These are phyloP conservation scores for Brachyhypopomus gauderio DNA, from an alignment of 2,113 vertebrate genomes.

Conservation along the genomic window DNA sequence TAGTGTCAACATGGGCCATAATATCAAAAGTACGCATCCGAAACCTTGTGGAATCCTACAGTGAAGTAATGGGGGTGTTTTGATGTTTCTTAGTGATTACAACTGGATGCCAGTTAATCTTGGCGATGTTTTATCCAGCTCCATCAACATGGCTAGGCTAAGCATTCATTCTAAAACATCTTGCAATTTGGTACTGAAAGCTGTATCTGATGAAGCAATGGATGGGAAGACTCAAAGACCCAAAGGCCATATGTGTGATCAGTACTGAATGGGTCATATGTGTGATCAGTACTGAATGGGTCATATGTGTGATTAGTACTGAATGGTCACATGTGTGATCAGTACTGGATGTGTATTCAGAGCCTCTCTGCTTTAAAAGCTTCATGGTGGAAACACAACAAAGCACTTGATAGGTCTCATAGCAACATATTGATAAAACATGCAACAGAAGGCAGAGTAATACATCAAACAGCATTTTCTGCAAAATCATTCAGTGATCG, in stretches of 20 bases:
- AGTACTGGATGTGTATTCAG: neutral
- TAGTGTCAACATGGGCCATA: no score
- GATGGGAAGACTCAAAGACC: neutral
- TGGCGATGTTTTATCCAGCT: neutral
- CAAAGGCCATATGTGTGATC: neutral
- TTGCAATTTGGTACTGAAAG: neutral
- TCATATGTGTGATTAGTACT: no score
- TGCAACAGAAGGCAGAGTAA: neutral
- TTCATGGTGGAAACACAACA: neutral
- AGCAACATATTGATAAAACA: conserved; percentile 1
- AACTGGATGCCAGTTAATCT: neutral
- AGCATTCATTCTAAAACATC: neutral
- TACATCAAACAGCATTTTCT: neutral
- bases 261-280: neutral
- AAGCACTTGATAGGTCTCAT: neutral
- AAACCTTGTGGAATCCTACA: no score
- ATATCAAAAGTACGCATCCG: no score
- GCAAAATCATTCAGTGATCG: neutral
- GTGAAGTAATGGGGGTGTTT: no score
- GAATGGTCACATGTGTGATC: no score
- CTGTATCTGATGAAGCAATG: neutral
- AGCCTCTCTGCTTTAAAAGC: neutral
- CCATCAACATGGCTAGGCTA: neutral
- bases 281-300: neutral
- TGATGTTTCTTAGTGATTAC: neutral